Base-by-base conservation (phyloP, 2,888 invertebrate genomes). In the Neoitamus cyanurus region DNA sequence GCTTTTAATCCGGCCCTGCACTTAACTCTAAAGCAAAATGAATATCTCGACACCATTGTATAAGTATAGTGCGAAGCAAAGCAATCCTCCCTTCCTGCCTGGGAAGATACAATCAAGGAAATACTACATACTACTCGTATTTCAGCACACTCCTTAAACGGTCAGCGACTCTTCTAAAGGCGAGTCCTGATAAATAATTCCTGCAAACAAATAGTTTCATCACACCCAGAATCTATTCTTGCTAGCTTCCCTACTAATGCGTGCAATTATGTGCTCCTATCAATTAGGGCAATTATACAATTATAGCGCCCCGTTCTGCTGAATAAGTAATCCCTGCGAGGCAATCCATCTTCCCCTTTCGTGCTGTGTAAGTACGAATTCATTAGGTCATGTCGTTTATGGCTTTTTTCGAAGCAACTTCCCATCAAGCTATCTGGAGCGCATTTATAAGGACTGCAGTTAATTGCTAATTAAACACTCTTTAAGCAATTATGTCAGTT, bases 391-490 rank as follows among this genome's bases (percentile, higher is more conserved):
- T 36, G 73, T 36, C 73, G 36, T 25, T 73, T 7, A 31, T 13
- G 20, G 31, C n/a, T 36, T 1, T 36, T 73, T 73, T 15, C 37
- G 15, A 20, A 73, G 20, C n/a, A 72, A 15, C 15, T 37, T 36
- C 73, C 36, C 31, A 25, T 36, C 20, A 13, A 9, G 58, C 25
- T 25, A 58, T 58, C 58, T 58, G 58, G 58, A 25, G 34, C 36
- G 20, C 31, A 73, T 73, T 73, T 31, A 11, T 20, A 73, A n/a
- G 31, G 36, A 36, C 34, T 73, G 73, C 73, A 73, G 31, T 36
- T 31, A 73, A 36, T 34, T 73, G 15, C 34, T 73, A 73, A 73
- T 73, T 73, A 73, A 73, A 73, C 20, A 73, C 73, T 36, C 73
- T 31, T 73, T 36, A 34, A 68, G 73, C 20, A 73, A 73, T 73